Percentiles rank a stretch among this genome's conserved stretches.
phyloP scores from a whole-genome alignment of 1,140 invertebrate genomes.

The Sycophaga agraensis region DNA sequence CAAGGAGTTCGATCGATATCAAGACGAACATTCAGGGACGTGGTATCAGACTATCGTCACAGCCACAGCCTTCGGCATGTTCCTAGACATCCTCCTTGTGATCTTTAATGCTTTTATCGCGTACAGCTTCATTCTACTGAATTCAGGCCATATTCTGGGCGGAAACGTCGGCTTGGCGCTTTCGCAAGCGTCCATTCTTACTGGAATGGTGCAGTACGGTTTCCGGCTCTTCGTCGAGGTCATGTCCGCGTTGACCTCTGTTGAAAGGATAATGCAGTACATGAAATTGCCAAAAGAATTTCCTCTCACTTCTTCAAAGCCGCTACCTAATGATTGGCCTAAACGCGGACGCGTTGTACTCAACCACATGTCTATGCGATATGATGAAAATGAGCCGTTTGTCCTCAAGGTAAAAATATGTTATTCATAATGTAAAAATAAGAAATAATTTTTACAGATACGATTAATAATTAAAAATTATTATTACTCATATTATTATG shows the following conservation, averaged over 20 bases:
- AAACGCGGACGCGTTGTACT: slow-evolving; percentile 53
- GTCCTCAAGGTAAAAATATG: slow-evolving; percentile 69
- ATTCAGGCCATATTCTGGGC: slow-evolving; percentile 43
- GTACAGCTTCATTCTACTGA: slow-evolving; percentile 52
- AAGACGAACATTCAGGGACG: slow-evolving; percentile 67
- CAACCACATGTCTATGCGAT: slow-evolving; percentile 67
- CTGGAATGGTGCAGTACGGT: slow-evolving; percentile 82
- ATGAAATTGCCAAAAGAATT: slow-evolving; percentile 66
- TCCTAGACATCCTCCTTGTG: slow-evolving; percentile 40
- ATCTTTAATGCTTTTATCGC: slow-evolving; percentile 41
- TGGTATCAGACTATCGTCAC: slow-evolving; percentile 65
- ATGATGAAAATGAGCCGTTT: slow-evolving; percentile 63
- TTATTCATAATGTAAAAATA: too few relatives aligned
- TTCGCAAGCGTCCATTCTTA: slow-evolving; percentile 77
- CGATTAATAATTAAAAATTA: too few relatives aligned
- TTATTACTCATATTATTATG: too few relatives aligned
- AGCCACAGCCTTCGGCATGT: slow-evolving; percentile 59
- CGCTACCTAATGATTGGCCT: slow-evolving; percentile 56
- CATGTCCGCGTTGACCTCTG: slow-evolving; percentile 79
- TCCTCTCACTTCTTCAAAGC: slow-evolving; percentile 43
- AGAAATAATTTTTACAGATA: too few relatives aligned
- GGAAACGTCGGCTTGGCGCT: slow-evolving; percentile 80
- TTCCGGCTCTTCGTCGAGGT: slow-evolving; percentile 74
- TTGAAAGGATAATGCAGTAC: slow-evolving; percentile 78
- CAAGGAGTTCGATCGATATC: slow-evolving; percentile 68